These are phyloP conservation scores for Blastobasis adustella DNA, from an alignment of 2,888 invertebrate species.

Conservation along the genomic window DNA sequence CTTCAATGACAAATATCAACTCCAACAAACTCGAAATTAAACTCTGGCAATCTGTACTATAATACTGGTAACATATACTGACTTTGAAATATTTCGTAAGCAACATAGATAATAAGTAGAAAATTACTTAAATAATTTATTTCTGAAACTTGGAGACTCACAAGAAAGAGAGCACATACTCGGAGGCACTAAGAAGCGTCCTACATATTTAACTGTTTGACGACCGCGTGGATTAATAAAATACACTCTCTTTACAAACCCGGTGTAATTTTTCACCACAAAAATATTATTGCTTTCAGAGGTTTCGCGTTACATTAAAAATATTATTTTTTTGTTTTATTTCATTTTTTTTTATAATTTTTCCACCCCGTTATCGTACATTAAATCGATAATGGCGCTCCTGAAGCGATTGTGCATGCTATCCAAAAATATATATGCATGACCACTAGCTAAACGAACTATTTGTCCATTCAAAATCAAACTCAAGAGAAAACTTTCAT, in stretches of 20 bases:
- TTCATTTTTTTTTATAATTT: constrained; percentile 26
- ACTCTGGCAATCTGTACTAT: too few relatives aligned
- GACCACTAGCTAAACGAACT: constrained; percentile 72
- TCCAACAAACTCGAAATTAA: too few relatives aligned
- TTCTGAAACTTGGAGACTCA: constrained; percentile 7
- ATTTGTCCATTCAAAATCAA: constrained; percentile 43
- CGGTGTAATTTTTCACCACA: constrained; percentile 51
- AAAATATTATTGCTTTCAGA: constrained; percentile 71
- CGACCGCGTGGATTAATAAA: constrained; percentile 60
- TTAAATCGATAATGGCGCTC: constrained; percentile 34
- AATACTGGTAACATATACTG: too few relatives aligned
- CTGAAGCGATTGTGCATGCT: constrained; percentile 67
- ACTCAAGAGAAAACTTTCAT: constrained; percentile 56
- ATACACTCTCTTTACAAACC: constrained; percentile 54
- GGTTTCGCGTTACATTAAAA: constrained; percentile 61
- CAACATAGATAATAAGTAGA: too few relatives aligned
- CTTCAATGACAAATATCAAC: too few relatives aligned
- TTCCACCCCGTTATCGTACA: constrained; percentile 26
- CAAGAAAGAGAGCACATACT: constrained; percentile 39
- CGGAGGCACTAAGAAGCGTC: constrained; percentile 54
- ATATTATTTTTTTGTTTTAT: constrained; percentile 40
- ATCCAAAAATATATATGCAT: constrained; percentile 69
- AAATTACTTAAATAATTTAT: neutral
- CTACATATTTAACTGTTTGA: constrained; percentile 46
- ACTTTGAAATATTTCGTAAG: too few relatives aligned